Evolutionary conservation across 2,797 vertebrate species (phyloP).

Genomic region (Sphenopsis melanotis): DNA sequence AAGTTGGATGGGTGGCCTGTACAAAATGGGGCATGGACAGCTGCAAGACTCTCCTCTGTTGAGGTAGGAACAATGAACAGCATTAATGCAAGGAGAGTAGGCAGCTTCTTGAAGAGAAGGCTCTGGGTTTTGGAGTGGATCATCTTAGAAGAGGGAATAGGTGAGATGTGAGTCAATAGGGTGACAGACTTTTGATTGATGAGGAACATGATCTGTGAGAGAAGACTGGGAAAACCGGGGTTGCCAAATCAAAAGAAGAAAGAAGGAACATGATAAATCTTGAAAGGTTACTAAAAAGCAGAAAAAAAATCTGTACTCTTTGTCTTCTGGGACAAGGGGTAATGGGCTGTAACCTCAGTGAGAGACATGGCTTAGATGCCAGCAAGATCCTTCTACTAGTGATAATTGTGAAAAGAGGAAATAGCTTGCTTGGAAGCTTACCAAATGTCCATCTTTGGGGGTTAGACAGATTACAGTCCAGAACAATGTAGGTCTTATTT

Average conservation of each 20-base stretch:
- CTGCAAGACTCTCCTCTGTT: not conserved
- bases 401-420: constrained; percentile 6
- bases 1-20: not conserved
- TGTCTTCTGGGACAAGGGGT: not conserved
- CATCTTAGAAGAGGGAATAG: not conserved
- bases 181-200: not conserved
- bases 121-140: not conserved
- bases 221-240: not conserved
- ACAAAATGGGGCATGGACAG: too few relatives aligned
- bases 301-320: not conserved
- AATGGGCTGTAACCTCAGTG: not conserved
- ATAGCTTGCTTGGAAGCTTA: constrained; percentile 28
- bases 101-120: not conserved
- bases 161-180: not conserved
- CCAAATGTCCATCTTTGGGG: not conserved
- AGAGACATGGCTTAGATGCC: not conserved
- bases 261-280: not conserved
- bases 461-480: not conserved
- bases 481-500: not conserved
- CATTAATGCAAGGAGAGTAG: not conserved
- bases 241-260: not conserved
- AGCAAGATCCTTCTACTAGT: not conserved
- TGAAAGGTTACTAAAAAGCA: not conserved
- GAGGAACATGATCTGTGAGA: not conserved
- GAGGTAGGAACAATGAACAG: not conserved